phyloP scores from a whole-genome alignment of 2,797 vertebrate species.

The Microctenopoma lineatum region DNA sequence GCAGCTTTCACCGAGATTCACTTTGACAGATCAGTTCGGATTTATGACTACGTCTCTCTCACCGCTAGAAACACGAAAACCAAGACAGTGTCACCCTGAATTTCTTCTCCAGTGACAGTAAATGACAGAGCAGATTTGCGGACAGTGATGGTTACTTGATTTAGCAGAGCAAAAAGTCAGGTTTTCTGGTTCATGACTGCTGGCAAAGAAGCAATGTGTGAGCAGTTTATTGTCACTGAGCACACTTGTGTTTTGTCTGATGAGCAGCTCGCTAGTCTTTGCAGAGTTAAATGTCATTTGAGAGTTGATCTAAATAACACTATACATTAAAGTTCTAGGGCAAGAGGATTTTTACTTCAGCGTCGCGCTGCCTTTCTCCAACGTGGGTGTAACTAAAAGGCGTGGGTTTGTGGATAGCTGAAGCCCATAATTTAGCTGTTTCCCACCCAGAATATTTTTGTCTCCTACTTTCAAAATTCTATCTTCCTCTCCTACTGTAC shows the following conservation, averaged over 20 bases:
- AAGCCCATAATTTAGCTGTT: slow-evolving; percentile 37
- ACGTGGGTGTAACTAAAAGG: slow-evolving; percentile 12
- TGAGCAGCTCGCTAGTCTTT: slow-evolving; percentile 10
- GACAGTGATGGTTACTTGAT: slow-evolving; percentile 41
- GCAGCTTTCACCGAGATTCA: slow-evolving; percentile 28
- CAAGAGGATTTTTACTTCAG: not conserved
- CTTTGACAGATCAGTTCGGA: slow-evolving; percentile 43
- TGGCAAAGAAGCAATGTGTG: slow-evolving; percentile 13
- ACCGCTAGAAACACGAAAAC: slow-evolving; percentile 33
- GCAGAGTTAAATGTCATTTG: not conserved
- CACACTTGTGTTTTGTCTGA: slow-evolving; percentile 7
- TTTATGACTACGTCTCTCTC: slow-evolving; percentile 30
- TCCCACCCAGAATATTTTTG: slow-evolving; percentile 15
- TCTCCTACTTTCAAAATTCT: slow-evolving; percentile 19
- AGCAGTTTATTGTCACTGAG: slow-evolving; percentile 23
- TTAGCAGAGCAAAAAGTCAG: slow-evolving; percentile 35
- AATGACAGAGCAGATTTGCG: slow-evolving; percentile 49
- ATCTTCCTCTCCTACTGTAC: slow-evolving; percentile 10
- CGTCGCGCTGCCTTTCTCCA: not conserved
- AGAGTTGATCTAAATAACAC: not conserved
- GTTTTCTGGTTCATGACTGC: slow-evolving; percentile 29
- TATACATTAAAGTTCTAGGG: not conserved
- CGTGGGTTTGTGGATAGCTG: not conserved
- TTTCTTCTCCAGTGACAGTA: slow-evolving; percentile 25
- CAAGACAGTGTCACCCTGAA: slow-evolving; percentile 13